Base-by-base conservation (phyloP, 2,797 vertebrate genomes). In the Phalloptychus januarius region DNA sequence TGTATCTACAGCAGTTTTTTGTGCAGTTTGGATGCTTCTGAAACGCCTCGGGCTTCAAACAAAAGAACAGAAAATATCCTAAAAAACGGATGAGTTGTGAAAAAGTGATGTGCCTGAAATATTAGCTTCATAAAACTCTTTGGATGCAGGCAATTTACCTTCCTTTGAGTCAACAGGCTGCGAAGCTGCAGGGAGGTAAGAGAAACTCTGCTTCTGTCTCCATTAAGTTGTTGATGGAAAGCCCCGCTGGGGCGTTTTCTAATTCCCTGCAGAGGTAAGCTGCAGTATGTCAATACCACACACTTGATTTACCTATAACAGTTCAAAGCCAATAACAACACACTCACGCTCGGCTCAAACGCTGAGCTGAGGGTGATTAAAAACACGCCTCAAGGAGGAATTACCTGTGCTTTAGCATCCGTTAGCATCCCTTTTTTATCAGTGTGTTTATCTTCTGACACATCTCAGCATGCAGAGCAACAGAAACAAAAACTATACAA, bases 271-370 rank as follows among this genome's bases (percentile, higher is more conserved):
- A 83, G 86, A 87, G 78, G 70, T 78, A 71, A 81, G 77, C 76
- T 76, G 45, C 50, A 58, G 72, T 31, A 36, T 88, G 84, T 85
- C 85, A 87, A 80, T 86, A 85, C 72, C 58, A 82, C 79, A 83
- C 50, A 48, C 72, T 45, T 73, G 5, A 86, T 77, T 79, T 76
- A 74, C 79, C 83, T 77, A 83, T 83, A 72, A 84, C 75, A 69
- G 83, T 79, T 81, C 82, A 83, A 83, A 81, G 72, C 74, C 81
- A 86, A 88, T 28, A 84, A 78, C 71, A 74, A 36, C 67, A 70
- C 67, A 20, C 25, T 79, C 36, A 28, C 0, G 52, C 31, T 56
- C 13, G 76, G 85, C 69, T 71, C 71, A 71, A 78, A 85, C 65
- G 38, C 58, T 54, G 44, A 81, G 70, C 54, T 69, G 20, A 73